A percentile compares a stretch with the other conserved stretches of the same genome.
Evolutionary conservation across 2,797 vertebrate genomes (phyloP).

Genomic region (Eleutherodactylus coqui): DNA sequence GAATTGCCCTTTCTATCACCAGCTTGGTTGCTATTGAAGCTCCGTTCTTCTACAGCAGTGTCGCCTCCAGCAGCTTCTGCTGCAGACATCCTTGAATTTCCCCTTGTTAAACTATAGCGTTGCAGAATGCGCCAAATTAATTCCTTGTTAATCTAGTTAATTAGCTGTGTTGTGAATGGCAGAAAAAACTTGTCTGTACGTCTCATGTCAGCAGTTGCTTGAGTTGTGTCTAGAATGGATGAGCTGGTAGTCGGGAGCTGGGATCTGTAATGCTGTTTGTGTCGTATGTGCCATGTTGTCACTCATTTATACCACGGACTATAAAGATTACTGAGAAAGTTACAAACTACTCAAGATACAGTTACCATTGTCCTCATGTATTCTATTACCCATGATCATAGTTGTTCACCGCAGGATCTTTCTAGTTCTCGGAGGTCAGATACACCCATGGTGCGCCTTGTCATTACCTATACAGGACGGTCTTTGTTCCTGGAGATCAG

Average conservation of each 20-base stretch:
- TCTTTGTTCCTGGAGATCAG: too few species aligned
- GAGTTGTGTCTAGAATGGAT: background rate
- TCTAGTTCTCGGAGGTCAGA: too few species aligned
- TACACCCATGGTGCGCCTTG: too few species aligned
- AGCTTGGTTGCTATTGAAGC: background rate
- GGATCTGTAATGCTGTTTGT: background rate
- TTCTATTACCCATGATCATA: too few species aligned
- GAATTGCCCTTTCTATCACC: background rate
- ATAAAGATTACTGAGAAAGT: too few species aligned
- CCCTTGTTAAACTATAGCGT: background rate
- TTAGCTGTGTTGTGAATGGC: background rate
- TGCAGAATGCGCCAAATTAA: constrained; percentile 35
- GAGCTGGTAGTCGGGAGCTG: background rate
- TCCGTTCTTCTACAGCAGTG: background rate
- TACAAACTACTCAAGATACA: too few species aligned
- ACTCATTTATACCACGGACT: background rate
- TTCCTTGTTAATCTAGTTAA: constrained; percentile 29
- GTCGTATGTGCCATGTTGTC: background rate
- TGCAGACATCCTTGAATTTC: background rate
- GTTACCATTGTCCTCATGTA: too few species aligned
- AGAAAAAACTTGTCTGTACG: background rate
- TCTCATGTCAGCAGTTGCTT: background rate
- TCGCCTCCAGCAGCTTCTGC: background rate
- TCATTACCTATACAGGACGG: too few species aligned
- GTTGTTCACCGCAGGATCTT: too few species aligned